Conservation (phyloP, 2,888 invertebrate species). For the Nudaria mundana region DNA sequence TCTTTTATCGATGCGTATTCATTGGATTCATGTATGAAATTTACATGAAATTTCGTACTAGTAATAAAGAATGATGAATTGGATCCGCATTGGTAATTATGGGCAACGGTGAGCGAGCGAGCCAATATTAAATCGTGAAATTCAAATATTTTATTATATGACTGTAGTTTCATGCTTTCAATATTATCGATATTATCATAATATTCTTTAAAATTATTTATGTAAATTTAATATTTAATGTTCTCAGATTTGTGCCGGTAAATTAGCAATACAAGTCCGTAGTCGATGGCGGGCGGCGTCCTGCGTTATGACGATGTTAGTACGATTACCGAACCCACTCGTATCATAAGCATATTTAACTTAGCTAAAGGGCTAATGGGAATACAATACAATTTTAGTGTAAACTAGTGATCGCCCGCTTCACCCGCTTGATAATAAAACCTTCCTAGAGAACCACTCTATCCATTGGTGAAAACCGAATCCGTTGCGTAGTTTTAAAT, state of each 20-base stretch:
- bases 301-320: too few species aligned
- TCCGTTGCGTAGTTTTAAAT: too few species aligned
- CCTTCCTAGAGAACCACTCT: too few species aligned
- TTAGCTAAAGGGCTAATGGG: too few species aligned
- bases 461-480: too few species aligned
- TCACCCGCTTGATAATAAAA: too few species aligned
- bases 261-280: too few species aligned
- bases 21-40: slow-evolving; percentile 66
- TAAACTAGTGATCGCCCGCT: too few species aligned
- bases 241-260: too few species aligned
- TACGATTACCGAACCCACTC: too few species aligned
- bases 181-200: not conserved
- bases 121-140: slow-evolving; percentile 71
- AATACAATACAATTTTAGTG: too few species aligned
- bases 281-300: too few species aligned
- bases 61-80: slow-evolving; percentile 81
- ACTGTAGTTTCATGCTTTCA: slow-evolving; percentile 32
- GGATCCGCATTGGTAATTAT: slow-evolving; percentile 77
- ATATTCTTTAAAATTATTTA: not conserved
- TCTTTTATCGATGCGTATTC: slow-evolving; percentile 66
- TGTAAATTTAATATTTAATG: not conserved
- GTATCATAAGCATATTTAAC: not conserved
- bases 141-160: slow-evolving; percentile 73
- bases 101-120: slow-evolving; percentile 65
- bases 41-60: slow-evolving; percentile 78